Base-by-base conservation (phyloP, 2,888 invertebrate genomes). In the Girardia tigrina region DNA sequence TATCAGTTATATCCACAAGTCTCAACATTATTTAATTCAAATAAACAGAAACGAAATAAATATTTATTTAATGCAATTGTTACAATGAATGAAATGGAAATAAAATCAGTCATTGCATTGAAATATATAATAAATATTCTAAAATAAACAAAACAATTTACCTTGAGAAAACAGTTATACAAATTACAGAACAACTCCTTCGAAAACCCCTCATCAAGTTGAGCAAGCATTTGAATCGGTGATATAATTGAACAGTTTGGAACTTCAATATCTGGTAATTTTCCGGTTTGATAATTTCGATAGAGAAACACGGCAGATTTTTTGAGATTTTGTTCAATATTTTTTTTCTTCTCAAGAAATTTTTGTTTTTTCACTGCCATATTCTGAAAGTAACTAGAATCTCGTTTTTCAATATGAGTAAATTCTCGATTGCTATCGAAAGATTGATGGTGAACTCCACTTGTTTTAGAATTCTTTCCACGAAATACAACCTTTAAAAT, bases 231-330 rank as follows among this genome's bases (percentile, higher is more conserved):
- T 80, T 88, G 87, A 29, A 90, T 82, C 0, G 90, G 89, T 36
- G 86, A 86, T 16, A 90, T 84, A 16, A 90, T 79, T 29, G 87
- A 87, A 0, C 87, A 85, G 79, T 88, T 85, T 42, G 86, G 85
- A 76, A 90, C 89, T 81, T 88, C 87, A 72, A 90, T 87, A 82
- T 90, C 90, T 0, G 90, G 90, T 79, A 89, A 87, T 80, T 90
- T 89, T 0, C 90, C 90, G 77, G 85, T 86, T 74, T 89, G 85
- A 80, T 90, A 90, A 72, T 86, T 86, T 42, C 90, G 85, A 79
- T 86, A 74, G 4, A 74, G 69, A 56, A 28, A 72, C 2, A 29
- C 4, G 4, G 56, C 4, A 12, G 56, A 56, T 4, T 4, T 56
- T 56, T 56, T 56, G 8, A 56, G n/a, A 56, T 56, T 56, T 56